Evolutionary conservation across 2,888 invertebrate species (phyloP).

Genomic region (Lamproptera curius): DNA sequence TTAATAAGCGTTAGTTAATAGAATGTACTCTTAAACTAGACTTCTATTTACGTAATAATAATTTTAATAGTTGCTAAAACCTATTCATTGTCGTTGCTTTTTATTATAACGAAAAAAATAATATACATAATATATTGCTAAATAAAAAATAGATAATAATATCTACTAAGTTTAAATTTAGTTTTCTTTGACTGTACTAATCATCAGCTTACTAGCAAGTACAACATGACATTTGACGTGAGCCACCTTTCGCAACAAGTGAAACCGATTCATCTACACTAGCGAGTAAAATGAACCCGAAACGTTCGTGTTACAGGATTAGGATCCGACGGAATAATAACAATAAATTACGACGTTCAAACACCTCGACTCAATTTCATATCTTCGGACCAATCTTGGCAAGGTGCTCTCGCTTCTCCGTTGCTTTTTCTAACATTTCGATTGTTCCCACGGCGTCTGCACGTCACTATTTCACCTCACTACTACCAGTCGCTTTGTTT

Average conservation of each 20-base stretch:
- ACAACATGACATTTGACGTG: neutral
- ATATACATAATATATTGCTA: no score
- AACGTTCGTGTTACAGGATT: conserved; percentile 13
- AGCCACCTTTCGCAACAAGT: neutral
- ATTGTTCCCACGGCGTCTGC: conserved; percentile 66
- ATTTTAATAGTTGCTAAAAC: no score
- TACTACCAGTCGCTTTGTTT: conserved; percentile 34
- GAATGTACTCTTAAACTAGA: no score
- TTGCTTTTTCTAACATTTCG: conserved; percentile 45
- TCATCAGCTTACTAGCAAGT: neutral
- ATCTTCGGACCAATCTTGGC: conserved; percentile 53
- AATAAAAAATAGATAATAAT: no score
- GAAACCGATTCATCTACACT: conserved; percentile 1
- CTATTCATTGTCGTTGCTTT: no score
- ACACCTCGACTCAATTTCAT: conserved; percentile 32
- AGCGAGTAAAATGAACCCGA: conserved; percentile 5
- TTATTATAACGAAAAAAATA: no score
- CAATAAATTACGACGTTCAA: conserved; percentile 27
- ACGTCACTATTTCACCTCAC: conserved; percentile 46
- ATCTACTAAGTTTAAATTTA: no score
- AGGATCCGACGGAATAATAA: conserved; percentile 16
- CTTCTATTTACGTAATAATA: no score
- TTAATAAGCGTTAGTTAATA: no score
- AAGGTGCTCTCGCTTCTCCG: conserved; percentile 51
- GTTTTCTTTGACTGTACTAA: no score